Conservation (phyloP, 2,113 vertebrate genomes). For the Coturnix japonica region DNA sequence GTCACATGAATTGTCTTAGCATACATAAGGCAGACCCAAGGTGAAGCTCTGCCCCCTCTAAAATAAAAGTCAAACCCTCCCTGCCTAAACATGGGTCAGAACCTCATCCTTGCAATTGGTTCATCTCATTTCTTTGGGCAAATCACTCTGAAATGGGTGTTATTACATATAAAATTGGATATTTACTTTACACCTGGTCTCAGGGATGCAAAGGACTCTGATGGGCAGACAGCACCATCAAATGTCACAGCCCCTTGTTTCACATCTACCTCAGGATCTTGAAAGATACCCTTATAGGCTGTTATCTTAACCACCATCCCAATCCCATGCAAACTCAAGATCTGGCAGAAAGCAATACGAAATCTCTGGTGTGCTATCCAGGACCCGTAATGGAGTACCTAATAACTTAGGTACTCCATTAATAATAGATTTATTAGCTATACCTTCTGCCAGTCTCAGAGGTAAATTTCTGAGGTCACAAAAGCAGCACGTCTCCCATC, state of each 20-base stretch:
- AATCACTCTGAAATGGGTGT: no score
- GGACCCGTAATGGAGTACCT: background rate
- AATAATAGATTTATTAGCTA: background rate
- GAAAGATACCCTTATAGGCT: background rate
- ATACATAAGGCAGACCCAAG: fast-evolving
- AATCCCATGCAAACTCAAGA: background rate
- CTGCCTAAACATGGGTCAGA: no score
- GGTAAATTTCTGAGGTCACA: fast-evolving
- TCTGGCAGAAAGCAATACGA: background rate
- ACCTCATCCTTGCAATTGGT: no score
- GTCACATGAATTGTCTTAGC: fast-evolving
- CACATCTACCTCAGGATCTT: background rate
- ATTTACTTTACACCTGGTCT: background rate
- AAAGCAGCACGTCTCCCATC: background rate
- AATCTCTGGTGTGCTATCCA: background rate
- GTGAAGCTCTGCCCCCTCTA: background rate
- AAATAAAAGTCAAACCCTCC: background rate
- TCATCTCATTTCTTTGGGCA: no score
- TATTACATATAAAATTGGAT: no score
- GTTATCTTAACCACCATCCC: background rate
- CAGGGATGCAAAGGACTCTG: background rate
- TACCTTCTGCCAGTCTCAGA: background rate
- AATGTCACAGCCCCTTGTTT: background rate
- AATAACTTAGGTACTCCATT: no score
- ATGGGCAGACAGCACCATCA: background rate